phyloP scores from a whole-genome alignment of 2,888 invertebrate species.

The Eilema griseolum region DNA sequence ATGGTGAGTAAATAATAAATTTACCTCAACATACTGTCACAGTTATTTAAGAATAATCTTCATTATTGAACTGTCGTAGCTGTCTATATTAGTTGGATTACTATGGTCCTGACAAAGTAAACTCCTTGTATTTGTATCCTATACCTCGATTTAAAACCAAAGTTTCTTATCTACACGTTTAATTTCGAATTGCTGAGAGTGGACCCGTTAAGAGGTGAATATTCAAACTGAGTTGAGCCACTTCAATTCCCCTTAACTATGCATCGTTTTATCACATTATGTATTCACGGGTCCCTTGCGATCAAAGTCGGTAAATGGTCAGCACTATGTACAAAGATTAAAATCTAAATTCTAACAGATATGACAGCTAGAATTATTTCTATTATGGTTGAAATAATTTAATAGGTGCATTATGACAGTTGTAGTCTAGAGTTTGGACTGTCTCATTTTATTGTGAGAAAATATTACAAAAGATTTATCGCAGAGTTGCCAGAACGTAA shows the following conservation, averaged over 20 bases:
- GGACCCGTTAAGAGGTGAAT: slow-evolving; percentile 36
- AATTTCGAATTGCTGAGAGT: slow-evolving; percentile 39
- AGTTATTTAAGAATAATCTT: background rate
- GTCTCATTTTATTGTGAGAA: too few relatives aligned
- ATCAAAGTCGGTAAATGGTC: slow-evolving; percentile 64
- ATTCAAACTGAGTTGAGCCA: slow-evolving; percentile 46
- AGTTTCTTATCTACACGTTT: slow-evolving; percentile 46
- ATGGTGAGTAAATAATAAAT: too few relatives aligned
- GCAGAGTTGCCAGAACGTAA: too few relatives aligned
- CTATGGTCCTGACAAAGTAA: too few relatives aligned
- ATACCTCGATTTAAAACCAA: slow-evolving; percentile 21
- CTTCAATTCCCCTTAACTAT: slow-evolving; percentile 65
- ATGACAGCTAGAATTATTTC: slow-evolving; percentile 13
- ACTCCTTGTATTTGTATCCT: background rate
- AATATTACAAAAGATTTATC: too few relatives aligned
- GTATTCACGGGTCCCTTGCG: slow-evolving; percentile 67
- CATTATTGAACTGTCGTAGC: background rate
- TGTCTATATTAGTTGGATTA: too few relatives aligned
- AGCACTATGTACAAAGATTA: slow-evolving; percentile 55
- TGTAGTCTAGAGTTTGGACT: too few relatives aligned
- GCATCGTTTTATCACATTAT: slow-evolving; percentile 71
- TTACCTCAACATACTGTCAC: too few relatives aligned
- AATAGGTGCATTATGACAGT: too few relatives aligned
- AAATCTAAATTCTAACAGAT: slow-evolving; percentile 23
- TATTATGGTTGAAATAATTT: too few relatives aligned